These are phyloP conservation scores for Cinclus cinclus DNA, from an alignment of 2,113 vertebrate genomes.

Conservation along the genomic window DNA sequence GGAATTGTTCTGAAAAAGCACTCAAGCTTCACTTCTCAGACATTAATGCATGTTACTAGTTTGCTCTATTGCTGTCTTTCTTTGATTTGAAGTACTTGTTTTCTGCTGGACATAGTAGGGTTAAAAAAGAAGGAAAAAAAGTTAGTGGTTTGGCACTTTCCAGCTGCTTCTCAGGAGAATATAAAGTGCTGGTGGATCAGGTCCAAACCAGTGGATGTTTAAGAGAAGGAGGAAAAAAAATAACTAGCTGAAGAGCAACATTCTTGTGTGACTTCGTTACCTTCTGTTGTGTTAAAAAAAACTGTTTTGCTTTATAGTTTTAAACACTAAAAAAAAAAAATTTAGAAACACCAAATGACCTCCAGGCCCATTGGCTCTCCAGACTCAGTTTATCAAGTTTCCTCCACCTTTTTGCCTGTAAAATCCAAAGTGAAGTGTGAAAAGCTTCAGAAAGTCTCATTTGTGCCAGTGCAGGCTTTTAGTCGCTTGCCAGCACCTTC, in stretches of 20 bases:
- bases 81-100: neutral
- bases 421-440: constrained; percentile 81
- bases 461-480: constrained; percentile 82
- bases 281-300: constrained; percentile 68
- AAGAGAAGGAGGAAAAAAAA: constrained; percentile 41
- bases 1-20: neutral
- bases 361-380: constrained; percentile 73
- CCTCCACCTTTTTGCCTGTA: constrained; percentile 71
- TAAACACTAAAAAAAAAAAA: constrained; percentile 65
- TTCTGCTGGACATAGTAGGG: constrained; percentile 46
- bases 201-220: constrained; percentile 78
- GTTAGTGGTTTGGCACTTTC: constrained; percentile 71
- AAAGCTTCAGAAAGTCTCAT: constrained; percentile 82
- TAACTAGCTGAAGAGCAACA: constrained; percentile 60
- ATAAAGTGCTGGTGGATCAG: constrained; percentile 73
- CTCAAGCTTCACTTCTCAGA: neutral
- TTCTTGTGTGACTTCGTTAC: constrained; percentile 75
- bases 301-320: constrained; percentile 64
- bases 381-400: constrained; percentile 75
- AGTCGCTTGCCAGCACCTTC: constrained; percentile 82
- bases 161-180: constrained; percentile 71
- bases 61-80: neutral
- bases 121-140: constrained; percentile 56
- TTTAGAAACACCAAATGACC: constrained; percentile 73
- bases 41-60: neutral